Conservation (phyloP, 1,140 invertebrate species). For the Cherax quadricarinatus region DNA sequence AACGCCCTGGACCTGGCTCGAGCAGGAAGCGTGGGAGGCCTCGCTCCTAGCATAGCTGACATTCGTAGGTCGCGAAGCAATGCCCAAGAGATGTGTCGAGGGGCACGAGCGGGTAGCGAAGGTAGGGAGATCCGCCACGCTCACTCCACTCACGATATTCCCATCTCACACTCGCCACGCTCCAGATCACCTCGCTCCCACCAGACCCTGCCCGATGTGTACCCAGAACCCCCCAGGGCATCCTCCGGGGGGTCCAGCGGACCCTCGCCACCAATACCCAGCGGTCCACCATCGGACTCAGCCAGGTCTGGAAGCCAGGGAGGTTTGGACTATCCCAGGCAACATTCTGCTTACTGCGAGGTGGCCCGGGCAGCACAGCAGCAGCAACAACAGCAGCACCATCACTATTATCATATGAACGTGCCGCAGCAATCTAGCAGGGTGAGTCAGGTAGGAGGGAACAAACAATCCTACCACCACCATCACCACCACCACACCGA, state of each 20-base stretch:
- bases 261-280: constrained; percentile 71
- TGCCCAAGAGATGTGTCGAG: constrained; percentile 68
- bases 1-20: constrained; percentile 69
- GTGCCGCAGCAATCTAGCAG: constrained; percentile 52
- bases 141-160: constrained; percentile 70
- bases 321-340: constrained; percentile 57
- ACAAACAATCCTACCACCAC: constrained; percentile 44
- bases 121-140: constrained; percentile 69
- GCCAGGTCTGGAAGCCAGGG: constrained; percentile 45
- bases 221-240: constrained; percentile 68
- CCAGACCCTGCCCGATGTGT: constrained; percentile 69
- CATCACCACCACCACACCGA: constrained; percentile 49
- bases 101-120: constrained; percentile 61
- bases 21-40: constrained; percentile 62
- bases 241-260: constrained; percentile 73
- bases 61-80: constrained; percentile 69
- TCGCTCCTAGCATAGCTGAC: constrained; percentile 56
- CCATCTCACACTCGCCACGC: constrained; percentile 67
- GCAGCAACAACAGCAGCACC: constrained; percentile 62
- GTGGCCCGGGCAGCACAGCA: constrained; percentile 65
- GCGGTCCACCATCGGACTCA: constrained; percentile 55
- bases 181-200: constrained; percentile 62
- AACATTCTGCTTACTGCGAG: constrained; percentile 71
- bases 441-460: constrained; percentile 67
- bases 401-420: constrained; percentile 59